Base-by-base conservation (phyloP, 2,113 vertebrate genomes). In the Seriola rivoliana region DNA sequence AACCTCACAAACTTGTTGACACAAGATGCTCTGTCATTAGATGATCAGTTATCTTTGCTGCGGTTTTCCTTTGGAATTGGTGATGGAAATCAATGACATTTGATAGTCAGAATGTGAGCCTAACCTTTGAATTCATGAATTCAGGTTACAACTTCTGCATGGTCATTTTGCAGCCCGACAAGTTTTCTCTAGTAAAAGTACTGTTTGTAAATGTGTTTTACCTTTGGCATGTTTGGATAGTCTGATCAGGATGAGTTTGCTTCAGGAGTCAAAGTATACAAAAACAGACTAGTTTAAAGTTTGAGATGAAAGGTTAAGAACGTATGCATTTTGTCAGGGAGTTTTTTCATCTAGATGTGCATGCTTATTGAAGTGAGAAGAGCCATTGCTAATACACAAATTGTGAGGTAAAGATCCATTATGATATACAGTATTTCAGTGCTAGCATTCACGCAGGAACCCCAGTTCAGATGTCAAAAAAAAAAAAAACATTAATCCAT, bases 221-320 rank as follows among this genome's bases (percentile, higher is more conserved):
- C 12, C 40, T 42, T 17, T 42, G 38, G 11, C n/a, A 8, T 32
- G 60, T 81, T 81, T 81, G 25, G 17, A 67, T 63, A 63, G 62
- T 44, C 59, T 67, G 75, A 72, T 71, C 13, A 32, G 42, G 17
- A 40, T 40, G 13, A 2, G 29, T 55, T 67, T 23, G 50, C 71
- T 40, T 16, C 32, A 68, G 48, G 21, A 44, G 44, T 36, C 48
- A n/a, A 57, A 36, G 25, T 32, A 4, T 16, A 25, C 17, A 52
- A 57, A 23, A 19, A 9, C 52, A 54, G 21, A 23, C 8, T 50
- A 50, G 48, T 50, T 50, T 2, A 14, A 19, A 19, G 48, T 54
- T 54, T 54, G 8, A 8, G 50, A n/a, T 54, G 50, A n/a, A n/a
- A n/a, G 50, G 7, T 21, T 9, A n/a, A 54, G 17, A 54, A 8